Percentiles rank a stretch among this genome's conserved stretches.
phyloP scores from a whole-genome alignment of 2,113 vertebrate genomes.

The Embiotoca jacksoni region DNA sequence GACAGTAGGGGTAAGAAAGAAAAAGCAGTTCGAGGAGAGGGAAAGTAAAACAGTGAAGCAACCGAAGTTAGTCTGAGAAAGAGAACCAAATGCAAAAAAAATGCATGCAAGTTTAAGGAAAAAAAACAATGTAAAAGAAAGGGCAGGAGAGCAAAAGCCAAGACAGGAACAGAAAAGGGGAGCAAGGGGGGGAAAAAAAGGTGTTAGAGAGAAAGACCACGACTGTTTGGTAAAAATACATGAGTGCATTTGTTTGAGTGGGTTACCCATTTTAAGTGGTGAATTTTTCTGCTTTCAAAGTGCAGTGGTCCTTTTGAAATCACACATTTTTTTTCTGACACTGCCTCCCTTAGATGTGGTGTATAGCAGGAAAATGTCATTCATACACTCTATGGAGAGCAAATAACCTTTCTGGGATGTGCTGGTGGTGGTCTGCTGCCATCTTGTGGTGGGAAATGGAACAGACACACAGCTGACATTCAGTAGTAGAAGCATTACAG shows the following conservation, averaged over 20 bases:
- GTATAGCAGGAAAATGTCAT: slow-evolving; percentile 22
- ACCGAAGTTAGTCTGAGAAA: neutral
- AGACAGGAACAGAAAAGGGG: neutral
- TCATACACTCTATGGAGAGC: slow-evolving; percentile 18
- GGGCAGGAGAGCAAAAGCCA: neutral
- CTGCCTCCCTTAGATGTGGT: slow-evolving; percentile 25
- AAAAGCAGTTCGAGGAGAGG: neutral
- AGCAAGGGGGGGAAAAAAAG: neutral
- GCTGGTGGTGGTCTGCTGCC: slow-evolving; percentile 72
- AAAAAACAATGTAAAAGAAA: neutral
- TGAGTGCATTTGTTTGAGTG: slow-evolving; percentile 41
- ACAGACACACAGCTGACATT: neutral
- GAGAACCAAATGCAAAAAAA: neutral
- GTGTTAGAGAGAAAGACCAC: neutral
- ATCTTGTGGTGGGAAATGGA: slow-evolving; percentile 68
- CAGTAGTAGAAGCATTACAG: no score
- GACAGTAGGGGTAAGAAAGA: slow-evolving; percentile 5
- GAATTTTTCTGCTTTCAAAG: slow-evolving; percentile 52
- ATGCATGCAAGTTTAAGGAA: neutral
- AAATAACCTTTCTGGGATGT: neutral
- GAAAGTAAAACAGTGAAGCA: neutral
- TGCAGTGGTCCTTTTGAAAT: slow-evolving; percentile 41
- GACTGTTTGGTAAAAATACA: slow-evolving; percentile 17
- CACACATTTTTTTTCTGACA: slow-evolving; percentile 37
- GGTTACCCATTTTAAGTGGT: slow-evolving; percentile 21